Evolutionary conservation across 1,140 invertebrate species (phyloP), one percentile per base, ranked within the genome.

Genomic region (Asbolus verrucosus): DNA sequence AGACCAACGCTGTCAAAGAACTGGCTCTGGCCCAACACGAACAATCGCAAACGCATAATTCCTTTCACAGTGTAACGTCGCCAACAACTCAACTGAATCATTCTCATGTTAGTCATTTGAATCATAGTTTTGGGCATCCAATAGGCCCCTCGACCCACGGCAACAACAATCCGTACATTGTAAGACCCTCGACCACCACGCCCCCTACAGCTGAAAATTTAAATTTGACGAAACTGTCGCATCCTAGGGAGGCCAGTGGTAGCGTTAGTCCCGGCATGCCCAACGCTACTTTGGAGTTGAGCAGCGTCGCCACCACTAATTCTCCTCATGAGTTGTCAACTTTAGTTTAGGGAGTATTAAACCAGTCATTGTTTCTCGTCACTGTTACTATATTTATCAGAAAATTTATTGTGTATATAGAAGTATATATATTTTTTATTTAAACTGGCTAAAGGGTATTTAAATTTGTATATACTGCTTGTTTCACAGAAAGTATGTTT

Each of bases 251-350:
- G 67, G 84, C 84, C 15, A 87, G 85, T 50, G 88, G 87, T 8
- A 89, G 87, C 65, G 82, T 89, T 0, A 89, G 87, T 75, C 88
- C 88, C 0, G 85, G 87, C 4, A 79, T 87, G 30, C 86, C 88
- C 9, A 80, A 78, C n/a, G 85, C 87, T 0, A 88, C 86, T 14
- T 78, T 90, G 16, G 89, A 90, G 70, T 82, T 91, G 63, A 90
- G 89, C 73, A 89, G 87, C 74, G 87, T 89, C 2, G 85, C 87
- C 18, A 87, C 84, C 1, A 87, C 87, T 3, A 86, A 84, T 72
- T 88, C 87, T 14, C 85, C 88, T 13, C 89, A 90, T 68, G 89
- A 91, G 79, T 81, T 91, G 16, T 90, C 89, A 1, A 91, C 89
- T 6, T 82, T 91, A 63, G 89, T 89, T 24, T 88, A 78, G 79